Base-by-base conservation (phyloP, 2,113 vertebrate genomes). In the Nothoprocta perdicaria region DNA sequence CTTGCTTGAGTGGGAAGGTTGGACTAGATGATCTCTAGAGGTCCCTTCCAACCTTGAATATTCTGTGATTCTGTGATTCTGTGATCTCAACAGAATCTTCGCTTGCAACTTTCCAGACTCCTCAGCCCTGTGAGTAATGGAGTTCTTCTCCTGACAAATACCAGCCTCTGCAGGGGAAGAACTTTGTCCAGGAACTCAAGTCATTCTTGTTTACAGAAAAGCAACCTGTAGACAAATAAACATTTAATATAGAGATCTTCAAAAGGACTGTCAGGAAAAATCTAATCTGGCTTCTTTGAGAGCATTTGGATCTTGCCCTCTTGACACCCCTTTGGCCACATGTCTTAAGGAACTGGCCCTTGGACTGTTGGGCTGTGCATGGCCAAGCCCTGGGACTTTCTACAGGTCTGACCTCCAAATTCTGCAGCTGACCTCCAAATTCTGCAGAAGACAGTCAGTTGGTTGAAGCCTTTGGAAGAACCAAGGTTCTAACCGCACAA, bases 361-460 rank as follows among this genome's bases (percentile, higher is more conserved):
- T 57, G 38, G 31, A 7, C 14, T 55, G 0, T 5, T 52, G 46
- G 31, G 7, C 13, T 55, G 0, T 4, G 1, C 3, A 33, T 22
- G 4, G 4, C 29, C 68, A 11, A 14, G 2, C 3, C 12, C 21
- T 27, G 9, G 27, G 45, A 24, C 9, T 88, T 11, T 15, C 22
- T 10, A 23, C 1, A 69, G 55, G 14, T 86, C 22, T 43, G 41
- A 13, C 41, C 41, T 43, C 41, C 41, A 43, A 43, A 43, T 43
- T 43, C 41, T 43, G 41, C 41, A 4, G 14, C 88, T 1, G 0
- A 35, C 15, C 48, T 60, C 31, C 63, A 85, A 24, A 76, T 18
- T 31, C 33, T 57, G 12, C 48, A 53, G 58, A 29, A 81, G 29
- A 4, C 24, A 21, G 13, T 5, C 81, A 21, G 22, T 19, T 79